phyloP scores from a whole-genome alignment of 1,140 invertebrate species.

The Microplitis mediator region DNA sequence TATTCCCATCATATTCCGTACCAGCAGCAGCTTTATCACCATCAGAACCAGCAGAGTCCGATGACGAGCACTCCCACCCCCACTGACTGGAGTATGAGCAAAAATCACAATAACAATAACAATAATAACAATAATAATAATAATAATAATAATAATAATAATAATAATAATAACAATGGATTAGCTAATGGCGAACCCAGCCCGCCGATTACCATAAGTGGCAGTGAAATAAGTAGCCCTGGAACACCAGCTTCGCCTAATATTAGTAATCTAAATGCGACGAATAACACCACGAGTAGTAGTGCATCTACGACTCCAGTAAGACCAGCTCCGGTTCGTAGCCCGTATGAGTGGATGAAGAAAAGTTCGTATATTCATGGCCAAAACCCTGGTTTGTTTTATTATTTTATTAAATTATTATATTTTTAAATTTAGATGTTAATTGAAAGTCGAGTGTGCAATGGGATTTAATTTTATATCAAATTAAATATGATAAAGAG shows the following conservation, averaged over 20 bases:
- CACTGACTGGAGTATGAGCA: slow-evolving; percentile 6
- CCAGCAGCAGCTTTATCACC: slow-evolving; percentile 37
- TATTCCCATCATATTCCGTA: slow-evolving; percentile 48
- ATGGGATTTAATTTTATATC: too few species aligned
- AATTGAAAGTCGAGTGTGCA: too few species aligned
- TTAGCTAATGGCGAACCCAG: slow-evolving; percentile 57
- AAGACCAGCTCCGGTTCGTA: slow-evolving; percentile 71
- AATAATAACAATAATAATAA: slow-evolving; percentile 31
- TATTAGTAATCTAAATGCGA: slow-evolving; percentile 34
- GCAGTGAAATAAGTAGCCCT: slow-evolving; percentile 72
- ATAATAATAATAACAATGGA: slow-evolving; percentile 36
- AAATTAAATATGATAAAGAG: too few species aligned
- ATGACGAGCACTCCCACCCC: neutral
- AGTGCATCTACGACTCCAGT: slow-evolving; percentile 44
- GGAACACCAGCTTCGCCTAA: slow-evolving; percentile 48
- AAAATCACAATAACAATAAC: neutral
- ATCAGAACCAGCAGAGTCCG: slow-evolving; percentile 30
- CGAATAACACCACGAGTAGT: neutral
- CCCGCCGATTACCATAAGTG: slow-evolving; percentile 69
- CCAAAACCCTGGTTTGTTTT: slow-evolving; percentile 77
- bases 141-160: slow-evolving; percentile 32
- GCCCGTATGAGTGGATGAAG: slow-evolving; percentile 90
- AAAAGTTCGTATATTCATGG: slow-evolving; percentile 82
- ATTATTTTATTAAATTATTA: neutral
- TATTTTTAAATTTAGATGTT: neutral